Evolutionary conservation across 2,113 vertebrate species (phyloP).

Genomic region (Cettia cetti): DNA sequence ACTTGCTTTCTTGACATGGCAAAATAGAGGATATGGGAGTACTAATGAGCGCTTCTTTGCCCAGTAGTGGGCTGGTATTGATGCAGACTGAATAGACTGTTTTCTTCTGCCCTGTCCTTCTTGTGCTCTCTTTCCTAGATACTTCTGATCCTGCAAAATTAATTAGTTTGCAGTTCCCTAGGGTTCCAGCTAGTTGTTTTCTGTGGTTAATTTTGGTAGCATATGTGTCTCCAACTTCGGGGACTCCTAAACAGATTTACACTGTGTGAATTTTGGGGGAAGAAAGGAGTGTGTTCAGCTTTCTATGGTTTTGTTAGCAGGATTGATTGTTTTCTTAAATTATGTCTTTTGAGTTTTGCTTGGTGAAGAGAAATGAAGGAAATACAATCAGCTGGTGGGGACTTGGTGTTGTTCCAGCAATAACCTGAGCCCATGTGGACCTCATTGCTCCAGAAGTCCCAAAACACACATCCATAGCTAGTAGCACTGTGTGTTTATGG

Average conservation of each 20-base stretch:
- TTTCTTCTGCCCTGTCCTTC: background rate
- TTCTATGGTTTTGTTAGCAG: background rate
- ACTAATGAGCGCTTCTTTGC: background rate
- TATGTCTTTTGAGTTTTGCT: background rate
- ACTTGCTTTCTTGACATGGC: background rate
- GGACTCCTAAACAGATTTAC: background rate
- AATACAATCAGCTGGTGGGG: background rate
- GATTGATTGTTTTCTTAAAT: background rate
- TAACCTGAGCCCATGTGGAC: fast-evolving
- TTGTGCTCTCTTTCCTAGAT: background rate
- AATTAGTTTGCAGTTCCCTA: background rate
- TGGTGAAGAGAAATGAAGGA: background rate
- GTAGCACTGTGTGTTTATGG: background rate
- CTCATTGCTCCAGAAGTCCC: background rate
- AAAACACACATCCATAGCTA: background rate
- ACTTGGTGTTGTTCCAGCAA: background rate
- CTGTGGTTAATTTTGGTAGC: background rate
- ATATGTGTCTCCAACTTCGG: fast-evolving
- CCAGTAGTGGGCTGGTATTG: background rate
- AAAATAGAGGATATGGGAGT: background rate
- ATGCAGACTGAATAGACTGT: background rate
- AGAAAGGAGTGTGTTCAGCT: background rate
- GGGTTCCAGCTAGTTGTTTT: background rate
- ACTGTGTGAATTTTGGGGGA: background rate
- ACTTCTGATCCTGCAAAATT: background rate